Base-by-base conservation (phyloP, 2,888 invertebrate genomes). In the Ferdinandea cuprea region DNA sequence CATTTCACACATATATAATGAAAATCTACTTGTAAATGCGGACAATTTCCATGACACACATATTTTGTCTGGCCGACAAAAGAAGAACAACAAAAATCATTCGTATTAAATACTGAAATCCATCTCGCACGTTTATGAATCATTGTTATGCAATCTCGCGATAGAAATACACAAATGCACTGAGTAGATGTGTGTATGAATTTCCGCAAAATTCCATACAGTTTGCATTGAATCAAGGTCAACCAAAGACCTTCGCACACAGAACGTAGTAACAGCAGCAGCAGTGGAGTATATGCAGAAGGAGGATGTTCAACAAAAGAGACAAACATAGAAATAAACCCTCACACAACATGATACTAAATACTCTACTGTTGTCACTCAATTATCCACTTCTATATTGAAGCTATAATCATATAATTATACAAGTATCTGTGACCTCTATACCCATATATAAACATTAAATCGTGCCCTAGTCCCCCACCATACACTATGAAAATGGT, bases 201-300 rank as follows among this genome's bases (percentile, higher is more conserved):
- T 65, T 68, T 79, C 79, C 73, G 79, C 56, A 54, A 69, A 46
- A 37, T 40, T 40, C 52, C 69, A 65, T 52, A 48, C 35, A 46
- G 46, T 50, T 81, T 81, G 66, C 52, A 66, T 81, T 61, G 61
- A 65, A 81, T 76, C 76, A 81, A 81, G 81, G 81, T 76, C 71
- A 76, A 25, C 30, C 54, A 32, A 50, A 72, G 66, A 54, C 81
- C 74, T 80, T 69, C 78, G 21, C 7, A 30, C 6, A 54, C 25
- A 28, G 42, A 56, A 46, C 37, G 44, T 66, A 54, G 37, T 19
- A 54, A 42, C 54, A 21, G 54, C 15, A 56, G 21, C 21, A 13
- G 21, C 15, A 8, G 7, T 3, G 0, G 37, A 40, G 19, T 17
- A 46, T 1, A 25, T 13, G 13, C 8, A 25, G 5, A 13, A 58